Conservation (phyloP, 2,797 vertebrate species). For the Acomys russatus region DNA sequence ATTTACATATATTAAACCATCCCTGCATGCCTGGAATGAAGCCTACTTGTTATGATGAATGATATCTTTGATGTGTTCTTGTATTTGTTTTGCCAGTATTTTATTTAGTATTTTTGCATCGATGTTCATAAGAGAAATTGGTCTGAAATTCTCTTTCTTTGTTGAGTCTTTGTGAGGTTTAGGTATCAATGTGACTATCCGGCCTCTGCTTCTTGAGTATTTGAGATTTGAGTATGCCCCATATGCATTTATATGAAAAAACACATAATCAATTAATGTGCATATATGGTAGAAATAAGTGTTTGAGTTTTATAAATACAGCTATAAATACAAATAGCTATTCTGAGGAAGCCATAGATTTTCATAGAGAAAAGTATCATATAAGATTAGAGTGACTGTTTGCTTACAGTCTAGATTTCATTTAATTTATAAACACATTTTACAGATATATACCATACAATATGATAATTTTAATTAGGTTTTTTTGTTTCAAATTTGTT, state of each 20-base stretch:
- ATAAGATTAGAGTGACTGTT: background rate
- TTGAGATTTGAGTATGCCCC: too few relatives aligned
- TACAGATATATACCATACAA: background rate
- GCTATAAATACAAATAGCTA: fast-evolving
- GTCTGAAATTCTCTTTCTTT: too few relatives aligned
- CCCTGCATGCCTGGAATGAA: too few relatives aligned
- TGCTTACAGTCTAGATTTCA: background rate
- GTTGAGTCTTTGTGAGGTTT: too few relatives aligned
- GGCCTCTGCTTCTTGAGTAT: background rate
- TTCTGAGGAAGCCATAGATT: background rate
- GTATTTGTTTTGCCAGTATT: too few relatives aligned
- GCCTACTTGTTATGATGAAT: too few relatives aligned
- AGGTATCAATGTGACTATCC: too few relatives aligned
- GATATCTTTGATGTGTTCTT: too few relatives aligned
- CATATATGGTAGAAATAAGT: background rate
- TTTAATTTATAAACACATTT: constrained; percentile 23
- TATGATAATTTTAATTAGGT: background rate
- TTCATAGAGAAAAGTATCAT: background rate
- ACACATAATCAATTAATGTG: background rate
- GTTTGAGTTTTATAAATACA: constrained; percentile 3
- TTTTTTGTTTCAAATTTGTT: background rate
- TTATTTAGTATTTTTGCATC: too few relatives aligned
- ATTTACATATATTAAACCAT: too few relatives aligned
- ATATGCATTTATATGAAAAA: background rate
- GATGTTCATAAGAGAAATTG: too few relatives aligned